phyloP scores from a whole-genome alignment of 1,140 invertebrate genomes.

The Trachelipus rathkii region DNA sequence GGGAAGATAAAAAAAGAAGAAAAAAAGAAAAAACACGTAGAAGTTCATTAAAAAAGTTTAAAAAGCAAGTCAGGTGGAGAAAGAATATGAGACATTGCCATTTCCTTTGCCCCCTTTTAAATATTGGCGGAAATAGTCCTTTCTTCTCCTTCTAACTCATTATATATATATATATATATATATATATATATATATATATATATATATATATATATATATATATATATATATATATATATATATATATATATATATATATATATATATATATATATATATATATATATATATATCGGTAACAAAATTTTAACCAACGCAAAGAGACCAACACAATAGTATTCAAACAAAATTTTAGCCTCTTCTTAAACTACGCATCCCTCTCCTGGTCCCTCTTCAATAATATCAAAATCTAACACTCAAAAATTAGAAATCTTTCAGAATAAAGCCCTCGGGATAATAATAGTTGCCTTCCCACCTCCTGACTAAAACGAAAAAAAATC shows the following conservation, averaged over 20 bases:
- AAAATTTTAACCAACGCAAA: no score
- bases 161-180: not conserved
- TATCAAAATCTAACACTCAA: no score
- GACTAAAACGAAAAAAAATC: no score
- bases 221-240: not conserved
- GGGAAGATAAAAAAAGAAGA: not conserved
- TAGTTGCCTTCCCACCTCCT: no score
- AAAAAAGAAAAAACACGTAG: no score
- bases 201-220: not conserved
- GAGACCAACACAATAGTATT: no score
- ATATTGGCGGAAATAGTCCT: not conserved
- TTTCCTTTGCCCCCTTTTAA: not conserved
- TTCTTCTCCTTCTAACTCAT: not conserved
- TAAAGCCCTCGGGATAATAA: no score
- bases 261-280: not conserved
- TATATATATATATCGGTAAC: conserved; percentile 7
- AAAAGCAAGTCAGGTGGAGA: conserved; percentile 1
- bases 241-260: conserved; percentile 15
- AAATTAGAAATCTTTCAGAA: no score
- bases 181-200: conserved; percentile 15
- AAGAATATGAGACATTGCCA: not conserved
- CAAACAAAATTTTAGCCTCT: no score
- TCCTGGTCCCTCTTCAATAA: no score
- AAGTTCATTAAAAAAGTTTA: not conserved
- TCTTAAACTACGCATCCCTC: no score